Evolutionary conservation across 2,888 invertebrate genomes (phyloP).

Genomic region (Hypercompe scribonia): DNA sequence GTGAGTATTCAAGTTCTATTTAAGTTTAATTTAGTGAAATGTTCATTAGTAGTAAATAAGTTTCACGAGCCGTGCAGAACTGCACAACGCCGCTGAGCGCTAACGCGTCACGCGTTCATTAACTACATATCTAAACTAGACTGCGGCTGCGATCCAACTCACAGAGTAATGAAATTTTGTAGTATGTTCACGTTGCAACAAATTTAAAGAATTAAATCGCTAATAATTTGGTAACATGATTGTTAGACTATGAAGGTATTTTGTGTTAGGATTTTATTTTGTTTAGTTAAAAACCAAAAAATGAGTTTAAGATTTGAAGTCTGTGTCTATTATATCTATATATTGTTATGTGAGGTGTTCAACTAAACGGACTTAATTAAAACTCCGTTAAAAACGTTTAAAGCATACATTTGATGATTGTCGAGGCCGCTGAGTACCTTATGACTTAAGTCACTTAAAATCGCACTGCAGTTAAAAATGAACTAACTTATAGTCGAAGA

Average conservation of each 20-base stretch:
- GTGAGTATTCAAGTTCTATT: conserved; percentile 33
- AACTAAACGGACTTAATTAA: too few species aligned
- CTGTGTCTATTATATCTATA: too few species aligned
- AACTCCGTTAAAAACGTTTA: too few species aligned
- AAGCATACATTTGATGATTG: too few species aligned
- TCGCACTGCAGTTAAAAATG: too few species aligned
- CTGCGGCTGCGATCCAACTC: conserved; percentile 34
- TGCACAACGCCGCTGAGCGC: conserved; percentile 14
- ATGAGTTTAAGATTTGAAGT: not conserved
- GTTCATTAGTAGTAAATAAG: conserved; percentile 49
- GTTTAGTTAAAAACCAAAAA: not conserved
- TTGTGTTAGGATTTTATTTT: not conserved
- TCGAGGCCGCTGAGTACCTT: too few species aligned
- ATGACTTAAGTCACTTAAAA: too few species aligned
- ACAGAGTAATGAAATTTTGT: conserved; percentile 38
- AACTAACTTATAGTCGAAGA: too few species aligned
- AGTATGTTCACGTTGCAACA: conserved; percentile 12
- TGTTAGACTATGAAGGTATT: not conserved
- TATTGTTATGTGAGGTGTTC: too few species aligned
- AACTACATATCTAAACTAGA: conserved; percentile 48
- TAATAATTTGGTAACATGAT: not conserved
- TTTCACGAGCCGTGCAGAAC: conserved; percentile 39
- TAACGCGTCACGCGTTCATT: conserved; percentile 45
- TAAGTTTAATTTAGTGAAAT: conserved; percentile 47
- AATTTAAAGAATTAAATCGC: not conserved